Base-by-base conservation (phyloP, 2,888 invertebrate species). In the Adelognathus sp. region DNA sequence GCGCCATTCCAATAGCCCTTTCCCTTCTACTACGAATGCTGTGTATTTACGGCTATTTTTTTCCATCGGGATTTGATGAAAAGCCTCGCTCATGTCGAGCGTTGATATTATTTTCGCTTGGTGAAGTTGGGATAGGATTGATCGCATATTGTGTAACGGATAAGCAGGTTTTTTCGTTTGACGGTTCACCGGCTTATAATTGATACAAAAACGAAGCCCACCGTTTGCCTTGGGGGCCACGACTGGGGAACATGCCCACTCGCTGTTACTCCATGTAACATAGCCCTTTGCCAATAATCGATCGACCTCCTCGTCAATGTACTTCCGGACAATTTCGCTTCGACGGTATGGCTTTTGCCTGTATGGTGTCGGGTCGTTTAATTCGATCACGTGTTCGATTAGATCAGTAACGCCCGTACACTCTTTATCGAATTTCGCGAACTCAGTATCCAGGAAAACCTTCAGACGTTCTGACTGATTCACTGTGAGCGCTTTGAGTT, bases 211-310 rank as follows among this genome's bases (percentile, higher is more conserved):
- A 36, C 78, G 52, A 16, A 69, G 52, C 4, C 44, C 67, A 1
- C 67, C 74, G 36, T 60, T 67, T 2, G 74, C 74, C 44, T 74
- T 67, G 1, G 74, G 67, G 16, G 72, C 72, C 7, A 76, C 75
- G 9, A 79, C 75, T 1, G 75, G 79, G 50, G 75, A 72, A 29
- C 75, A 52, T 1, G 74, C 77, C 80, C 80, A 77, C 3, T 80
- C 71, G 16, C 77, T 80, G 16, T 77, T 64, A 27, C 77, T 80
- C 74, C 73, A 73, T 9, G 61, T 56, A 16, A 80, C 24, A 31
- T 80, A 75, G 1, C 61, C 58, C 33, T 74, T 77, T 31, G 54
- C 18, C 16, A 71, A 52, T 41, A 61, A 39, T 31, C 67, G 33
- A 52, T 76, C 56, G 21, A 76, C 72, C 67, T 78, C 75, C 29